These are phyloP conservation scores for Amphipoea lucens DNA, from an alignment of 2,888 invertebrate genomes.

Conservation along the genomic window DNA sequence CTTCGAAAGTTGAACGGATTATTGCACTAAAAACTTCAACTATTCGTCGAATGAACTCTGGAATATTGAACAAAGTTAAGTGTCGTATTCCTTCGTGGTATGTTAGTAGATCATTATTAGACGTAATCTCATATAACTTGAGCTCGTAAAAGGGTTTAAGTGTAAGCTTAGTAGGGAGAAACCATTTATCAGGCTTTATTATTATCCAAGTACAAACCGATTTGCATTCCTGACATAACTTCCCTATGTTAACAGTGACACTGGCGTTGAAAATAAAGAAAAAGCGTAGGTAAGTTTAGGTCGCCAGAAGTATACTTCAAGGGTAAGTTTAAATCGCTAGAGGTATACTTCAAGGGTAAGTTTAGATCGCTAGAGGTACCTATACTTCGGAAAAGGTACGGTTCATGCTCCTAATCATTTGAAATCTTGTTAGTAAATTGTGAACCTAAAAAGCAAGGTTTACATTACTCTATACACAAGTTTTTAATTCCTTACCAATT, in stretches of 20 bases:
- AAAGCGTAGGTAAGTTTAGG: neutral
- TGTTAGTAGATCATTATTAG: slow-evolving; percentile 35
- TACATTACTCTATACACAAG: neutral
- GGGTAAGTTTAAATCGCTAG: neutral
- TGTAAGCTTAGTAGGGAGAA: slow-evolving; percentile 29
- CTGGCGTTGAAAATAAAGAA: slow-evolving; percentile 11
- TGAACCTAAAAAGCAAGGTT: neutral
- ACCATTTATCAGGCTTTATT: slow-evolving; percentile 58
- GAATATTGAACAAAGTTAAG: slow-evolving; percentile 6
- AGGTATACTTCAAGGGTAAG: neutral
- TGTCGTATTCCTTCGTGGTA: neutral
- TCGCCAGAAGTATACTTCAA: neutral
- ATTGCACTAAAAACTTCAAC: neutral
- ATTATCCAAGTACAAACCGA: slow-evolving; percentile 16
- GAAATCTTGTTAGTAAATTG: neutral
- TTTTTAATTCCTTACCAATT: neutral
- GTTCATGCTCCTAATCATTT: neutral
- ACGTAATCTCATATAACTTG: slow-evolving; percentile 16
- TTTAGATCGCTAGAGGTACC: neutral
- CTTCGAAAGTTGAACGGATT: neutral
- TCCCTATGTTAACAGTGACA: slow-evolving; percentile 4
- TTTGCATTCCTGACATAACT: slow-evolving; percentile 47
- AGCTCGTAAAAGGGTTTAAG: slow-evolving; percentile 47
- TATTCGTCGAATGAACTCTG: slow-evolving; percentile 20
- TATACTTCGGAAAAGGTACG: neutral